Conservation (phyloP, 2,113 vertebrate species). For the Phainopepla nitens region DNA sequence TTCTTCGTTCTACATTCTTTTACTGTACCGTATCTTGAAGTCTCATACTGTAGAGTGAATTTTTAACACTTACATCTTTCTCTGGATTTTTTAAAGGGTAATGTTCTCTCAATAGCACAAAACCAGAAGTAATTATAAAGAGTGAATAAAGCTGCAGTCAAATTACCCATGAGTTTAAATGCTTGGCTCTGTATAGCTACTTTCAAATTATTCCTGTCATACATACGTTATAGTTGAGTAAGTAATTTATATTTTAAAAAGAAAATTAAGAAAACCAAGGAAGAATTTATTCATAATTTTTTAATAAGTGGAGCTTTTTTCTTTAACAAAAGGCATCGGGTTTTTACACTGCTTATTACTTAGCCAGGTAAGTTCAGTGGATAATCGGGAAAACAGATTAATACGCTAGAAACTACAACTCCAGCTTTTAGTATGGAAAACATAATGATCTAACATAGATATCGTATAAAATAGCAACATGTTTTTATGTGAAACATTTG, state of each 20-base stretch:
- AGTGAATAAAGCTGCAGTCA: constrained; percentile 51
- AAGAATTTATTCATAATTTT: constrained; percentile 18
- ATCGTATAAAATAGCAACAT: neutral
- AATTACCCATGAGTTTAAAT: constrained; percentile 60
- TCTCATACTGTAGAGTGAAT: neutral
- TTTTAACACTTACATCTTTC: constrained; percentile 26
- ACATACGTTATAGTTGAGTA: constrained; percentile 33
- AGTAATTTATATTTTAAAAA: constrained; percentile 36
- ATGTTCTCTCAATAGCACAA: neutral
- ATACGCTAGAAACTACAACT: neutral
- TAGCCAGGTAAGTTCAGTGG: neutral
- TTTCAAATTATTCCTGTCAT: constrained; percentile 65
- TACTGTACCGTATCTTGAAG: neutral
- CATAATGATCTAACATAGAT: neutral
- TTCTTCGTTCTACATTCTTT: neutral
- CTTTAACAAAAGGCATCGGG: neutral
- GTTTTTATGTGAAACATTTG: neutral
- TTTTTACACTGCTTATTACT: neutral
- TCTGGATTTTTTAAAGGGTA: constrained; percentile 19
- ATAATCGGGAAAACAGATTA: neutral
- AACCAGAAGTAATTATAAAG: constrained; percentile 43
- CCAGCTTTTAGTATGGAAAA: neutral
- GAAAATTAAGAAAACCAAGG: constrained; percentile 13
- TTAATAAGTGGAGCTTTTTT: neutral
- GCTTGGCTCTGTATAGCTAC: constrained; percentile 46